Conservation (phyloP, 2,113 vertebrate genomes). For the Amblyopsis rosae region DNA sequence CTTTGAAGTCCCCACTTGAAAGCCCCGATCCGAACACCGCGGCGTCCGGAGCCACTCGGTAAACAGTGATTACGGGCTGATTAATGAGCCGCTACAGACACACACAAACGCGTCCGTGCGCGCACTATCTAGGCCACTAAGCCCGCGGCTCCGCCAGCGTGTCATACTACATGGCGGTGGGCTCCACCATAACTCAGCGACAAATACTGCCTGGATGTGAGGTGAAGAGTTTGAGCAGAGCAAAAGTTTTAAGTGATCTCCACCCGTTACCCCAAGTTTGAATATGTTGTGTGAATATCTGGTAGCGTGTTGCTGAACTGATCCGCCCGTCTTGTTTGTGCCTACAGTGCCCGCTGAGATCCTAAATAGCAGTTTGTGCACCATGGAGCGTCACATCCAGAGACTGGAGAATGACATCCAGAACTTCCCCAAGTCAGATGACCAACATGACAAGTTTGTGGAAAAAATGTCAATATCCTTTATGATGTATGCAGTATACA, state of each 20-base stretch:
- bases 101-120: conserved; percentile 1
- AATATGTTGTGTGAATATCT: neutral
- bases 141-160: conserved; percentile 35
- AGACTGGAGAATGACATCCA: conserved; percentile 87
- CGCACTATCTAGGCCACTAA: conserved; percentile 47
- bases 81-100: conserved; percentile 66
- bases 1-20: conserved; percentile 78
- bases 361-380: conserved; percentile 86
- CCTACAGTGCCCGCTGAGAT: conserved; percentile 90
- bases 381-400: conserved; percentile 89
- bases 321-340: conserved; percentile 10
- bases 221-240: neutral
- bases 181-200: neutral
- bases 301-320: conserved; percentile 1
- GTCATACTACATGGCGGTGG: conserved; percentile 15
- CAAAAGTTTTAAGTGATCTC: neutral
- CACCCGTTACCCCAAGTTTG: neutral
- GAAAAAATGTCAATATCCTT: conserved; percentile 99
- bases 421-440: conserved; percentile 87
- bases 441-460: conserved; percentile 92
- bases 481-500: conserved; percentile 32
- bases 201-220: neutral
- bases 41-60: conserved; percentile 61
- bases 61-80: conserved; percentile 76
- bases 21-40: conserved; percentile 69